These are phyloP conservation scores for Epinotia nisella DNA, from an alignment of 2,888 invertebrate genomes.

Conservation along the genomic window DNA sequence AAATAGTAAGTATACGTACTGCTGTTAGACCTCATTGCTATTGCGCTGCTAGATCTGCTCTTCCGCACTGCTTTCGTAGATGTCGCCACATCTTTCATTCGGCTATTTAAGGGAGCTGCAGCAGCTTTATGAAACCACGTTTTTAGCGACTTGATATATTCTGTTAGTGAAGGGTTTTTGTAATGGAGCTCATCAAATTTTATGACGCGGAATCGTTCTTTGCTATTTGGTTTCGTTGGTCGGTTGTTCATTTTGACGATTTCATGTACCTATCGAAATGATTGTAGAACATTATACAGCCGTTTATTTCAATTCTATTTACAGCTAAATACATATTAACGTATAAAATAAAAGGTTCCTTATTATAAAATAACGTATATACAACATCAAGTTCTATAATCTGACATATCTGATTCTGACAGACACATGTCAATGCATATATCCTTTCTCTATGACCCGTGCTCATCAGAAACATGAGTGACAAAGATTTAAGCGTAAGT, in stretches of 20 bases:
- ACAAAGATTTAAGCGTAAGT: too few relatives aligned
- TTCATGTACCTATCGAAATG: constrained; percentile 10
- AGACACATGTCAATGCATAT: neutral
- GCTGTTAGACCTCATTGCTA: neutral
- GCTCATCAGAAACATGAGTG: too few relatives aligned
- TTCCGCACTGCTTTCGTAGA: constrained; percentile 2
- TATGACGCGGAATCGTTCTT: constrained; percentile 16
- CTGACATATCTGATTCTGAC: constrained; percentile 15
- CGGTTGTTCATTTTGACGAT: neutral
- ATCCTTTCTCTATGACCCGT: too few relatives aligned
- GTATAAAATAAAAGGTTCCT: constrained; percentile 34
- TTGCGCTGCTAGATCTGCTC: constrained; percentile 16
- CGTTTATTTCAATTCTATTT: constrained; percentile 2
- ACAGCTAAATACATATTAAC: constrained; percentile 34
- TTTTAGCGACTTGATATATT: constrained; percentile 6
- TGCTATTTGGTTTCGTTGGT: neutral
- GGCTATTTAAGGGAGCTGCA: neutral
- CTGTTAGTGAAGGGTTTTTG: neutral
- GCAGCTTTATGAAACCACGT: constrained; percentile 4
- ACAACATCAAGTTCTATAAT: constrained; percentile 13
- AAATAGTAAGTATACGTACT: constrained; percentile 27
- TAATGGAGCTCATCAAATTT: constrained; percentile 5
- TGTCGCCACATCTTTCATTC: neutral
- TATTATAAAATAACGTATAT: constrained; percentile 26
- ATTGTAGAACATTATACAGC: neutral